Conservation (phyloP, 1,140 invertebrate genomes). For the Neomicropteryx cornuta region DNA sequence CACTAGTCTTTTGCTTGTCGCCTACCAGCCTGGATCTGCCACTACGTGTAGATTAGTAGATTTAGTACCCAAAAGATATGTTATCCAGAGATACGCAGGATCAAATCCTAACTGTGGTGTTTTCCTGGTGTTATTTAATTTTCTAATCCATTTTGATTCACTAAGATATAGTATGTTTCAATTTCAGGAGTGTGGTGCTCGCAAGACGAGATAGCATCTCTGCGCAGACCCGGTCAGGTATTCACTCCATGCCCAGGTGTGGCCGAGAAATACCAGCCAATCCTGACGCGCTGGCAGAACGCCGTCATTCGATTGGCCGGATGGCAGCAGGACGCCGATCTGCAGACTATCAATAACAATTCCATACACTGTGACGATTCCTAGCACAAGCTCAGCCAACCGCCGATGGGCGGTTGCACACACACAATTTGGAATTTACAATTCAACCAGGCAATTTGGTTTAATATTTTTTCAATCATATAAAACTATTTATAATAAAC, state of each 20-base stretch:
- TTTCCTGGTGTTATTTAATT: constrained; percentile 1
- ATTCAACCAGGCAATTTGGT: too few relatives aligned
- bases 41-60: neutral
- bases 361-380: too few relatives aligned
- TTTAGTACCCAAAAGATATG: neutral
- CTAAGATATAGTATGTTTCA: constrained; percentile 10
- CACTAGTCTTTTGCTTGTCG: constrained; percentile 1
- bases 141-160: constrained; percentile 1
- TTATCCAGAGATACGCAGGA: constrained; percentile 1
- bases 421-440: too few relatives aligned
- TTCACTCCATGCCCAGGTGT: constrained; percentile 48
- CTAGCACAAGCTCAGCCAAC: too few relatives aligned
- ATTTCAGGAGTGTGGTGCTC: constrained; percentile 59
- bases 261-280: constrained; percentile 28
- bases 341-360: too few relatives aligned
- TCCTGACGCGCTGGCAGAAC: constrained; percentile 49
- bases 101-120: constrained; percentile 1
- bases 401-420: too few relatives aligned
- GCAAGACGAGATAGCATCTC: constrained; percentile 49
- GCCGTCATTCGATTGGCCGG: constrained; percentile 54
- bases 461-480: too few relatives aligned
- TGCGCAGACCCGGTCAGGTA: constrained; percentile 45
- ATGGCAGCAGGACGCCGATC: constrained; percentile 51
- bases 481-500: too few relatives aligned
- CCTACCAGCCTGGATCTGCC: neutral